Evolutionary conservation across 2,888 invertebrate species (phyloP).

Genomic region (Limnephilus marmoratus): DNA sequence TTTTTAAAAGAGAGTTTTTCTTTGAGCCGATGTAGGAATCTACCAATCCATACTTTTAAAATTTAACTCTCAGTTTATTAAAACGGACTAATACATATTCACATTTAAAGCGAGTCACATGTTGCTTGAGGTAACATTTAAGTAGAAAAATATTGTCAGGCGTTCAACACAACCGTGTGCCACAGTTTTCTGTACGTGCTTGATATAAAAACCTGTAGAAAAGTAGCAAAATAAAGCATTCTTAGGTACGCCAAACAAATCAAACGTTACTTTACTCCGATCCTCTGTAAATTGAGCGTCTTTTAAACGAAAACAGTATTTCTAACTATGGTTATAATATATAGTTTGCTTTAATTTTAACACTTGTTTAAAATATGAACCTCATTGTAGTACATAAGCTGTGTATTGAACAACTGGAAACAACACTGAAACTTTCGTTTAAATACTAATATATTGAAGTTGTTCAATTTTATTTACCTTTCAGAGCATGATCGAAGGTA

Average conservation of each 20-base stretch:
- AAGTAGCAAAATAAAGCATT: constrained; percentile 48
- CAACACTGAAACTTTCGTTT: neutral
- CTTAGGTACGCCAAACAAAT: constrained; percentile 18
- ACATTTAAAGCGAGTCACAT: constrained; percentile 36
- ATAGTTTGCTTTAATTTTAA: neutral
- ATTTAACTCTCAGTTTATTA: neutral
- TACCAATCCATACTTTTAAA: neutral
- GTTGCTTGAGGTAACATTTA: constrained; percentile 20
- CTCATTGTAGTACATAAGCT: neutral
- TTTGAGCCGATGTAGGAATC: neutral
- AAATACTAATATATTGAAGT: neutral
- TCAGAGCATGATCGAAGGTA: neutral
- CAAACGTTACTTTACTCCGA: neutral
- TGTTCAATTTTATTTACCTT: neutral
- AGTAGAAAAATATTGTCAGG: constrained; percentile 41
- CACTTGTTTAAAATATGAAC: neutral
- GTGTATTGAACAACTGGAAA: neutral
- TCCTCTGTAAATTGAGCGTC: constrained; percentile 3
- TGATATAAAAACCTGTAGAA: constrained; percentile 23
- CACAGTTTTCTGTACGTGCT: neutral
- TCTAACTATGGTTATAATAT: neutral
- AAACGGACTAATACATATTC: constrained; percentile 17
- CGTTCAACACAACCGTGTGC: constrained; percentile 6
- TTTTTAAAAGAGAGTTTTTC: neutral
- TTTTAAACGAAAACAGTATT: constrained; percentile 11